Percentiles rank a stretch among this genome's conserved stretches.
Conservation (phyloP, 2,797 vertebrate genomes). For the Momotus momota region DNA sequence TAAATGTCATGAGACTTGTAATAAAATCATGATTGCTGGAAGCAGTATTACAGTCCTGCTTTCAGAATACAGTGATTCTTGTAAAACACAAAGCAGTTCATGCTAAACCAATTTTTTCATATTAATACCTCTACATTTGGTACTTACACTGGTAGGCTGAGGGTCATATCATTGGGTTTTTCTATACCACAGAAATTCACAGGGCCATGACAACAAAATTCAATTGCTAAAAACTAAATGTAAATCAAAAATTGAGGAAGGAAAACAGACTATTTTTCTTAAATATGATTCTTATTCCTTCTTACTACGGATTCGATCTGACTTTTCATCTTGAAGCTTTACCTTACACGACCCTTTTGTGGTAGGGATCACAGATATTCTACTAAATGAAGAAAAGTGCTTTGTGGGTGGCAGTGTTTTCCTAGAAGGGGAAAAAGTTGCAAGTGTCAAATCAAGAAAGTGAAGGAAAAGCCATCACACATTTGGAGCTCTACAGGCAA, state of each 20-base stretch:
- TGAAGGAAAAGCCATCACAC: constrained; percentile 27
- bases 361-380: neutral
- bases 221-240: neutral
- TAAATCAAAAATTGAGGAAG: neutral
- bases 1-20: neutral
- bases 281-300: neutral
- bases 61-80: neutral
- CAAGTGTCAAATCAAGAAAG: neutral
- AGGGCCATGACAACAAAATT: neutral
- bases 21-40: neutral
- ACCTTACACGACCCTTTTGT: constrained; percentile 1
- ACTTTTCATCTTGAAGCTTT: neutral
- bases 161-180: neutral
- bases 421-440: constrained; percentile 20
- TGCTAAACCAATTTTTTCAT: neutral
- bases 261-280: neutral
- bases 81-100: neutral
- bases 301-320: neutral
- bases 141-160: neutral
- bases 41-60: neutral
- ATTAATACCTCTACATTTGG: neutral
- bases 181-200: neutral
- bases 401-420: constrained; percentile 24
- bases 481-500: constrained; percentile 13
- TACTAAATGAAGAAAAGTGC: neutral